Evolutionary conservation across 2,888 invertebrate genomes (phyloP), one percentile per base, ranked within the genome.

Genomic region (Parelbella ahira): DNA sequence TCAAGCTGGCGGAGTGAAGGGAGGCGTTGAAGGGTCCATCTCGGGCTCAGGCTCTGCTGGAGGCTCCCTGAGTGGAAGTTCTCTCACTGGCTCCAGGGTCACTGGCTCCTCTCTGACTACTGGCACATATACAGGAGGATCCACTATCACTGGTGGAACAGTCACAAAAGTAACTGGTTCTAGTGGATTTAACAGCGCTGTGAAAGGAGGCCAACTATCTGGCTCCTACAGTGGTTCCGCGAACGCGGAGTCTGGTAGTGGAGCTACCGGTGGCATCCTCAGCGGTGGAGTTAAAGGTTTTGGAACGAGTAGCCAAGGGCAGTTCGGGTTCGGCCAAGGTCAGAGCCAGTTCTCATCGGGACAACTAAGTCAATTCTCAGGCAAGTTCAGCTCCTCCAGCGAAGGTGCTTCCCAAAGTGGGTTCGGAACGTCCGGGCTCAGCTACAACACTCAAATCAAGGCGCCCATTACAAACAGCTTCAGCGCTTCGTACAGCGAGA

Each of bases 401-500:
- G n/a, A n/a, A n/a, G n/a, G n/a, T n/a, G n/a, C n/a, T n/a, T n/a
- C n/a, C n/a, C 15, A 15, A 15, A 15, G 15, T 15, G 15, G 2
- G n/a, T n/a, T n/a, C n/a, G n/a, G n/a, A n/a, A n/a, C n/a, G n/a
- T 29, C 29, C 2, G 56, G 60, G 0, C 39, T 58, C 2, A 61
- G 62, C 9, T 66, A 71, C 24, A 67, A 62, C 3, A 44, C 59
- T 0, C 62, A 73, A 46, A 44, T 78, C n/a, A 72, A 74, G 2
- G 64, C 66, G 0, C 86, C 86, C 0, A 51, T 81, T 0, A 62
- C 76, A 0, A 82, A 84, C 13, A 69, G 67, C 0, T 81, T 72
- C 56, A 76, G 72, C 36, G 76, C 83, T 0, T 68, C 79, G 0
- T 83, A 70, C 45, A 57, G 74, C 0, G 80, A 83, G 41, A 81